These are phyloP conservation scores for Lophura nycthemera DNA, from an alignment of 2,113 vertebrate genomes.

Conservation along the genomic window DNA sequence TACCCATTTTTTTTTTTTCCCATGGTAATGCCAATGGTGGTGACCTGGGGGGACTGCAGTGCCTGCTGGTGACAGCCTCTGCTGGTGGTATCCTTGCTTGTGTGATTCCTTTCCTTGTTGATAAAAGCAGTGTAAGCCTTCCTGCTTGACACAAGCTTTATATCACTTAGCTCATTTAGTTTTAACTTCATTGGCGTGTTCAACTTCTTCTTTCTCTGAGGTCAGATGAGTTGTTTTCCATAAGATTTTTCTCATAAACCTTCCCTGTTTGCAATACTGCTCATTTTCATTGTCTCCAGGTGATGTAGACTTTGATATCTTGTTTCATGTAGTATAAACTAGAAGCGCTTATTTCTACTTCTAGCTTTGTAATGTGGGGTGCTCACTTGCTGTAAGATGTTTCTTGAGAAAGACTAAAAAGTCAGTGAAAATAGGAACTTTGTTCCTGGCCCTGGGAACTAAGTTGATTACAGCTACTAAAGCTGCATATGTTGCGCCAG, in stretches of 20 bases:
- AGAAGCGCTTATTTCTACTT: background rate
- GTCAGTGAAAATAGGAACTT: background rate
- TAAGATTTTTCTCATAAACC: background rate
- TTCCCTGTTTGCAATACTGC: background rate
- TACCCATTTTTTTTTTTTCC: background rate
- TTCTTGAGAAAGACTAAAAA: background rate
- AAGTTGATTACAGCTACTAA: background rate
- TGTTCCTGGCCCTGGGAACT: background rate
- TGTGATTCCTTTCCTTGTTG: background rate
- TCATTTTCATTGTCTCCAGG: rapidly evolving
- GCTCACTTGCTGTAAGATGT: background rate
- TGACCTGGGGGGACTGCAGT: background rate
- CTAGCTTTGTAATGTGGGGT: rapidly evolving
- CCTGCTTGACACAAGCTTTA: background rate
- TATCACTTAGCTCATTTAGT: background rate
- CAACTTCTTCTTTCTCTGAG: background rate
- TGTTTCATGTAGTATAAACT: background rate
- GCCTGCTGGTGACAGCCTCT: background rate
- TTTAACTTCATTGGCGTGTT: background rate
- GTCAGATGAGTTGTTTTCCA: background rate
- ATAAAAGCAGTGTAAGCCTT: rapidly evolving
- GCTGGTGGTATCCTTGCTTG: rapidly evolving
- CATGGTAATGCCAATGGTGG: background rate
- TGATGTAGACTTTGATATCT: background rate
- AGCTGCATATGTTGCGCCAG: background rate